A percentile compares a stretch with the other conserved stretches of the same genome.
Evolutionary conservation across 1,140 invertebrate genomes (phyloP).

Genomic region (Calliopsis andreniformis): DNA sequence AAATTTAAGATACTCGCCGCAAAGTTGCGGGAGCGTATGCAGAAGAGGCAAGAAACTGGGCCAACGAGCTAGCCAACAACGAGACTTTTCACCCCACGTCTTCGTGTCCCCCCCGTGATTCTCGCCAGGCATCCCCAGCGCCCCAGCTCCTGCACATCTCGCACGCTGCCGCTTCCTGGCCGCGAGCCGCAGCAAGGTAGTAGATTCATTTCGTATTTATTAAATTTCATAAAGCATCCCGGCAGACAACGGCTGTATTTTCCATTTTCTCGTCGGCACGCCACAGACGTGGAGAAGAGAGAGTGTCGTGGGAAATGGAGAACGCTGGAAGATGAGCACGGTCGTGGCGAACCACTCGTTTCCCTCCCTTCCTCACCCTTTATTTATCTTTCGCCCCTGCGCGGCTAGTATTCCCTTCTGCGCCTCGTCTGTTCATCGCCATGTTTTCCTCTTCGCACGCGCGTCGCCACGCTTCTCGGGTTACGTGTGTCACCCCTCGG

Average conservation of each 20-base stretch:
- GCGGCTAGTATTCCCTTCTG: too few species aligned
- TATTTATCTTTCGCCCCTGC: neutral
- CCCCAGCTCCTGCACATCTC: neutral
- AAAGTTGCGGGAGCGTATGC: neutral
- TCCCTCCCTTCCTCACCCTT: neutral
- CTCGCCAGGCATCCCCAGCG: neutral
- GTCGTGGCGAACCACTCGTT: constrained; percentile 3
- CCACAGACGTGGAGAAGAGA: constrained; percentile 37
- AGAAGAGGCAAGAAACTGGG: constrained; percentile 25
- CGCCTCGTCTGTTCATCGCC: too few species aligned
- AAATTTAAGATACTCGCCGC: neutral
- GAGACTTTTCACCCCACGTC: constrained; percentile 32
- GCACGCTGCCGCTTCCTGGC: constrained; percentile 5
- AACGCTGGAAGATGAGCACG: constrained; percentile 56
- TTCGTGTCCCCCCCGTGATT: constrained; percentile 9
- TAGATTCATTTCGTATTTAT: constrained; percentile 81
- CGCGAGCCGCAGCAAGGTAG: constrained; percentile 43
- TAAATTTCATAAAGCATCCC: constrained; percentile 80
- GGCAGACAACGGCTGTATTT: constrained; percentile 76
- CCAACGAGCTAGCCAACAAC: constrained; percentile 37
- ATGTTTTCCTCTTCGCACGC: constrained; percentile 8
- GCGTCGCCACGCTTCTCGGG: constrained; percentile 11
- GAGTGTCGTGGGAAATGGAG: constrained; percentile 65
- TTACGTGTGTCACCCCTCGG: constrained; percentile 73
- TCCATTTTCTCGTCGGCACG: constrained; percentile 77